Evolutionary conservation across 2,888 invertebrate species (phyloP), one percentile per base, ranked within the genome.

Genomic region (Brachyopa scutellaris): DNA sequence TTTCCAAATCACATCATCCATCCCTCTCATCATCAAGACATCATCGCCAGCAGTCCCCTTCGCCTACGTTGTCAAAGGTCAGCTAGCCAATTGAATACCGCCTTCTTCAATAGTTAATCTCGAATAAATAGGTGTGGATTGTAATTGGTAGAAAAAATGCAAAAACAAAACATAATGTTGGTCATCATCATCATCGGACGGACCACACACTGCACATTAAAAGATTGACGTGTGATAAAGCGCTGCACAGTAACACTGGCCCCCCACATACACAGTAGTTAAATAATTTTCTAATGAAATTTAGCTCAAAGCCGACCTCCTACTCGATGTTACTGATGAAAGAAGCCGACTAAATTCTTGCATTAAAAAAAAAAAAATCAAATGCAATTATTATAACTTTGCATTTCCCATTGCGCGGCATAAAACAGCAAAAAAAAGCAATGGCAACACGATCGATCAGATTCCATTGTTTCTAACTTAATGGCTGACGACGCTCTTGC

Each of bases 71-170:
- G 21, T 17, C 33, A 76, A 76, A 80, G 73, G 80, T 70, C 76
- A 76, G 29, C 51, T 5, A 31, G 80, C 21, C 69, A 70, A 76
- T 76, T 53, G 69, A 40, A 61, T 23, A 36, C 76, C 76, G 69
- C 80, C 80, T 76, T 59, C 59, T 59, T 21, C 49, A 70, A 64
- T 51, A 80, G 29, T 76, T 76, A 70, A 76, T 69, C 80, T 62
- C 80, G 29, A 59, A 64, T 62, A 62, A 69, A 69, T 57, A 76
- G 80, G 76, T 76, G 76, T 51, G 80, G 42, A 76, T 26, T 8
- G 64, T 70, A 76, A 76, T 76, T 70, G 59, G 49, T 51, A 42
- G 3, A 62, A 11, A 6, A 31, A 5, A 38, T 5, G 15, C 8
- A 26, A 26, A 40, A 8, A 57, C 19, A 31, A 38, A 55, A 36